These are phyloP conservation scores for Drosophila meridiana DNA, from an alignment of 2,888 invertebrate species.

Conservation along the genomic window DNA sequence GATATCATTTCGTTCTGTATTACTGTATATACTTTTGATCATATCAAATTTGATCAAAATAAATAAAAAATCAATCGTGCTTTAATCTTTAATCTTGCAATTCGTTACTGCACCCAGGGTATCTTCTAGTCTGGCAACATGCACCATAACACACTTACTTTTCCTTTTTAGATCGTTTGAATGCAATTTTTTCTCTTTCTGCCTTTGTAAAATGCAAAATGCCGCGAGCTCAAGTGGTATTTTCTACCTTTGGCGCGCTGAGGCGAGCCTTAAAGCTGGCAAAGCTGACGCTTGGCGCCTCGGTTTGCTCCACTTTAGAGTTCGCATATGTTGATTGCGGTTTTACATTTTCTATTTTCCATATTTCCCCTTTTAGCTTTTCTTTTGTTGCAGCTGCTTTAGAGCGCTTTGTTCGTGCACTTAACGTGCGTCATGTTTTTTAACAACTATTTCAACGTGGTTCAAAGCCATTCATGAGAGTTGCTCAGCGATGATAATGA, in stretches of 20 bases:
- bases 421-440: slow-evolving; percentile 47
- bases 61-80: no score
- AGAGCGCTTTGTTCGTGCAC: slow-evolving; percentile 29
- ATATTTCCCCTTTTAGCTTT: slow-evolving; percentile 28
- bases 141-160: neutral
- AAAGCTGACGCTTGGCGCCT: slow-evolving; percentile 16
- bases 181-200: slow-evolving; percentile 10
- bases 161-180: slow-evolving; percentile 15
- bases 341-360: slow-evolving; percentile 49
- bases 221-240: slow-evolving; percentile 31
- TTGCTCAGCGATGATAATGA: slow-evolving; percentile 36
- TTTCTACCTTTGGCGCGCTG: slow-evolving; percentile 56
- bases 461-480: slow-evolving; percentile 48
- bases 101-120: neutral
- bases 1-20: no score
- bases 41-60: neutral
- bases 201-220: slow-evolving; percentile 59
- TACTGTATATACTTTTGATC: no score
- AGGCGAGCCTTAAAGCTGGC: slow-evolving; percentile 54
- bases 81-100: no score
- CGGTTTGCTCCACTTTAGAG: slow-evolving; percentile 55
- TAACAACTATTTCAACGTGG: slow-evolving; percentile 44
- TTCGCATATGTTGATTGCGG: slow-evolving; percentile 75
- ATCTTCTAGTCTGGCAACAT: slow-evolving; percentile 14
- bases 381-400: slow-evolving; percentile 27